These are phyloP conservation scores for Pipistrellus pipistrellus DNA, from an alignment of 2,797 vertebrate genomes.

Conservation along the genomic window DNA sequence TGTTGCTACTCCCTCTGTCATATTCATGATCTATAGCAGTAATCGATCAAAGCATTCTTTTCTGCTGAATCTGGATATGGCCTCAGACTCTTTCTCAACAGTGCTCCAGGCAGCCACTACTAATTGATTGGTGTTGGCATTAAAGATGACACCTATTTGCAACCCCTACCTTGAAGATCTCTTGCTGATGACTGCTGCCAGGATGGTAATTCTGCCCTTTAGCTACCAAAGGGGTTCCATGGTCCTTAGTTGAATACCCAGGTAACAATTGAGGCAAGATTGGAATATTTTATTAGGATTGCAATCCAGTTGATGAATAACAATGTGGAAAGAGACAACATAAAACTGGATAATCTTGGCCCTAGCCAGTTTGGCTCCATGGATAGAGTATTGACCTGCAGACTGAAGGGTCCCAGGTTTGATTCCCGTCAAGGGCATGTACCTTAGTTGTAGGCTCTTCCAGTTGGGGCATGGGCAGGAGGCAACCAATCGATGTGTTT, in stretches of 20 bases:
- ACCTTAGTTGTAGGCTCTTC: too few relatives aligned
- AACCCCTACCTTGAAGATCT: neutral
- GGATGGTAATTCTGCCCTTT: neutral
- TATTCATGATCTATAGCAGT: neutral
- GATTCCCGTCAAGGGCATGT: too few relatives aligned
- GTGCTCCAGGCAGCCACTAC: conserved; percentile 17
- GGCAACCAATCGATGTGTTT: too few relatives aligned
- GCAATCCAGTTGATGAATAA: conserved; percentile 25
- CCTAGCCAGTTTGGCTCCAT: too few relatives aligned
- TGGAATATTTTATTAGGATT: conserved; percentile 25
- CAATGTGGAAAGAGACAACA: neutral
- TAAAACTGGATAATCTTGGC: neutral
- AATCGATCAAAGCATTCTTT: conserved; percentile 60
- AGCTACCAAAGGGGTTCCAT: neutral
- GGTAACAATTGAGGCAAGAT: conserved; percentile 9
- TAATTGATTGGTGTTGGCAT: conserved; percentile 44
- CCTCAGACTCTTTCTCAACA: conserved; percentile 18
- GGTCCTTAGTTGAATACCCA: neutral
- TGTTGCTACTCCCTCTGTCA: neutral
- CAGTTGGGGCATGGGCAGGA: too few relatives aligned
- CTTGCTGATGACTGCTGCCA: conserved; percentile 4
- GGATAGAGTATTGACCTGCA: too few relatives aligned
- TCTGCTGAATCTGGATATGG: neutral
- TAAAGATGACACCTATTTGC: neutral
- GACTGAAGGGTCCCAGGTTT: too few relatives aligned